Percentiles rank a stretch among this genome's conserved stretches.
Conservation (phyloP, 2,888 invertebrate genomes). For the Hipparchia sbordonii region DNA sequence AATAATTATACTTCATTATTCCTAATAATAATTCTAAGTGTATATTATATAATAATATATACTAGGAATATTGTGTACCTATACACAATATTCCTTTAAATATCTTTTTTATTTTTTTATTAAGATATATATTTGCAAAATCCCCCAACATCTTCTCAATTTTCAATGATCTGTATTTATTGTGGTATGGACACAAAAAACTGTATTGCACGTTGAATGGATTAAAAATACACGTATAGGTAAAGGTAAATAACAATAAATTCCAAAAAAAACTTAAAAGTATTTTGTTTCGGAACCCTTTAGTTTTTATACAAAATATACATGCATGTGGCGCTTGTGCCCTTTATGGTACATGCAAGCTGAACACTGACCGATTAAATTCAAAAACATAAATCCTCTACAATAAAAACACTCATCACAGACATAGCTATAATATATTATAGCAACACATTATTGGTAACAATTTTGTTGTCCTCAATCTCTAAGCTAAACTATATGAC, state of each 20-base stretch:
- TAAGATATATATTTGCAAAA: neutral
- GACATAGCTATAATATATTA: conserved; percentile 4
- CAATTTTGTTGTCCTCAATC: too few species aligned
- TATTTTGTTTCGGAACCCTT: conserved; percentile 30
- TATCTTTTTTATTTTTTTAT: neutral
- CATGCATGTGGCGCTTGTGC: conserved; percentile 66
- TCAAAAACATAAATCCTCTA: conserved; percentile 35
- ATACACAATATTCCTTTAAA: too few species aligned
- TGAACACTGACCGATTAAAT: conserved; percentile 59
- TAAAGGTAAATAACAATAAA: conserved; percentile 23
- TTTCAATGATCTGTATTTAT: neutral
- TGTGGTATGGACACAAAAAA: conserved; percentile 13
- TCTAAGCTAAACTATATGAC: too few species aligned
- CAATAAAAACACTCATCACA: conserved; percentile 3
- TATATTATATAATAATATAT: too few species aligned
- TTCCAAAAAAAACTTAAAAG: conserved; percentile 28
- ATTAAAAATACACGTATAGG: conserved; percentile 6
- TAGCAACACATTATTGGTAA: neutral
- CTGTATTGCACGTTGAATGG: conserved; percentile 37
- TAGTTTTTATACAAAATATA: conserved; percentile 42
- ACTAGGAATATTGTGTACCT: too few species aligned
- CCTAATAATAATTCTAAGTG: neutral
- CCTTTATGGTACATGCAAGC: conserved; percentile 60
- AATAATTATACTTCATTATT: neutral
- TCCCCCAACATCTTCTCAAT: neutral